Conservation (phyloP, 2,888 invertebrate genomes). For the Cantharis flavilabris region DNA sequence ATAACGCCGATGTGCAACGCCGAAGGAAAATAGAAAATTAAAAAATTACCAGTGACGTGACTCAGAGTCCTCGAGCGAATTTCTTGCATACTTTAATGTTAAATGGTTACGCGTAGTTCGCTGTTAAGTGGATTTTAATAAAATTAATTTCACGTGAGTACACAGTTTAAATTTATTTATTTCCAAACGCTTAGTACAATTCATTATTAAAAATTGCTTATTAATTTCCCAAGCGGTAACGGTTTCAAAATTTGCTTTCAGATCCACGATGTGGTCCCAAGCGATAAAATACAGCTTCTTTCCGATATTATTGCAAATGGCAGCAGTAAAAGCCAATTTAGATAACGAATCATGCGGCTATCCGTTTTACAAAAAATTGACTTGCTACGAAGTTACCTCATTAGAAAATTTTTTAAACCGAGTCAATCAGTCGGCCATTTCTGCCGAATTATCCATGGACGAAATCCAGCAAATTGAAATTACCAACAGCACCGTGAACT, state of each 20-base stretch:
- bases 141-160: neutral
- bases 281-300: neutral
- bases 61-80: neutral
- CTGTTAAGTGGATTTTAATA: neutral
- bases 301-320: neutral
- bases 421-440: slow-evolving; percentile 13
- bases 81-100: neutral
- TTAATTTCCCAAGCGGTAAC: no score
- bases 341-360: slow-evolving; percentile 10
- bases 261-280: neutral
- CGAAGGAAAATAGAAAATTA: neutral
- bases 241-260: neutral
- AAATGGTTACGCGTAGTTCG: neutral
- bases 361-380: slow-evolving; percentile 16
- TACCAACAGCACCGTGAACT: slow-evolving; percentile 15
- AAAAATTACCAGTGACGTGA: neutral
- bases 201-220: neutral
- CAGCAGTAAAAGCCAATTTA: neutral
- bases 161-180: neutral
- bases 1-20: neutral
- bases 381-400: slow-evolving; percentile 11
- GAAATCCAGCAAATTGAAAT: slow-evolving; percentile 16
- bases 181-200: neutral
- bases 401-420: slow-evolving; percentile 11
- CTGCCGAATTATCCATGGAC: slow-evolving; percentile 9